phyloP scores from a whole-genome alignment of 2,888 invertebrate species.

The Sabellastarte sp. region DNA sequence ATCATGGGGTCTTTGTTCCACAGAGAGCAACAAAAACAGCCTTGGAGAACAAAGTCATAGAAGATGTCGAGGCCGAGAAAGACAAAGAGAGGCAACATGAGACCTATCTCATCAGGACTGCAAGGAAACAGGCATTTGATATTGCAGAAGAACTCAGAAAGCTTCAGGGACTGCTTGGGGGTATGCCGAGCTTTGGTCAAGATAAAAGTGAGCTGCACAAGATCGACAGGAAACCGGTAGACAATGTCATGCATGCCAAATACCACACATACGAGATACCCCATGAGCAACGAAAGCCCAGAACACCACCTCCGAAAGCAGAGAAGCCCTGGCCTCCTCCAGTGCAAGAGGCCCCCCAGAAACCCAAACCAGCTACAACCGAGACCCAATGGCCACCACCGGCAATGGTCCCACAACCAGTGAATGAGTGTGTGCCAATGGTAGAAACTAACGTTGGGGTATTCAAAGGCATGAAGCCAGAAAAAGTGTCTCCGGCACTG shows the following conservation, averaged over 20 bases:
- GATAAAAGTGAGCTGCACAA: too few species aligned
- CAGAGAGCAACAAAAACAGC: conserved; percentile 21
- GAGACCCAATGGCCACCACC: too few species aligned
- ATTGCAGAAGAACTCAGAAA: conserved; percentile 23
- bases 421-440: too few species aligned
- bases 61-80: conserved; percentile 10
- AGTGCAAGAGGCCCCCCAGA: too few species aligned
- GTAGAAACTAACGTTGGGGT: background rate
- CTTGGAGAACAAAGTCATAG: conserved; percentile 24
- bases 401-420: too few species aligned
- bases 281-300: background rate
- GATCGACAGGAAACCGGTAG: background rate
- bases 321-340: too few species aligned
- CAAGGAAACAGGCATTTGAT: conserved; percentile 25
- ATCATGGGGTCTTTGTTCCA: conserved; percentile 30
- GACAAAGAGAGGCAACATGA: background rate
- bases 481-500: too few species aligned
- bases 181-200: conserved; percentile 26
- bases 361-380: too few species aligned
- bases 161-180: conserved; percentile 23
- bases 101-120: conserved; percentile 16
- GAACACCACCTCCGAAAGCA: too few species aligned
- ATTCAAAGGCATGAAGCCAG: background rate
- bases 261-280: too few species aligned
- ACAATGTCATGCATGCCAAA: too few species aligned